A percentile compares a stretch with the other conserved stretches of the same genome.
phyloP scores from a whole-genome alignment of 2,113 vertebrate species.

The Daphoenositta chrysoptera region DNA sequence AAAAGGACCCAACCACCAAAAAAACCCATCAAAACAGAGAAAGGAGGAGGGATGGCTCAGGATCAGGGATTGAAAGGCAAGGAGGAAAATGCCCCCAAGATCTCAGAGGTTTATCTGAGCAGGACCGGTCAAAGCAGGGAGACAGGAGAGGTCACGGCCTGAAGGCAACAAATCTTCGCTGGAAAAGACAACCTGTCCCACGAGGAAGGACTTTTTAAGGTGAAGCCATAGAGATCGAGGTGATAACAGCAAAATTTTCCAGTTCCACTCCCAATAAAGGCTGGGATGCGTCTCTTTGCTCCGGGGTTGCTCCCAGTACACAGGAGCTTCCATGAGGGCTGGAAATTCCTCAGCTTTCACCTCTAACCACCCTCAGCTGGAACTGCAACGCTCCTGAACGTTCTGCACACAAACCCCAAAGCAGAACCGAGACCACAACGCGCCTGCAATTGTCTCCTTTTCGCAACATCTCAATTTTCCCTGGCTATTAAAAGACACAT shows the following conservation, averaged over 20 bases:
- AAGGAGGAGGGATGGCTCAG: neutral
- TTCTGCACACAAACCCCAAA: neutral
- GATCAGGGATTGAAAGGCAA: neutral
- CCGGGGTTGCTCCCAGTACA: rapidly evolving
- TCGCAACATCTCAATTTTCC: constrained; percentile 56
- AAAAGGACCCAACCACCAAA: neutral
- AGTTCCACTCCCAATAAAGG: neutral
- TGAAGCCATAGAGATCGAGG: neutral
- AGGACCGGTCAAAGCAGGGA: neutral
- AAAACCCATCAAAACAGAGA: neutral
- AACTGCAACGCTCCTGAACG: neutral
- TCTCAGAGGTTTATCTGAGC: neutral
- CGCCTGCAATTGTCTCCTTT: constrained; percentile 5
- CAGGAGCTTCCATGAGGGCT: neutral
- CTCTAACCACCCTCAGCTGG: neutral
- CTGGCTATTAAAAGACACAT: neutral
- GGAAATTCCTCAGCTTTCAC: neutral
- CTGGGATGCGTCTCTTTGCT: neutral
- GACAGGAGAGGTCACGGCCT: neutral
- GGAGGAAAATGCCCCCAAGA: neutral
- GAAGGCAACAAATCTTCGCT: neutral
- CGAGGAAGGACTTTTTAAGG: neutral
- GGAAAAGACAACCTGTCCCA: neutral
- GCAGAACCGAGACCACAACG: neutral
- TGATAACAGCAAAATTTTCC: neutral